Evolutionary conservation across 2,797 vertebrate genomes (phyloP), one percentile per base, ranked within the genome.

Genomic region (Premnoplex brunnescens): DNA sequence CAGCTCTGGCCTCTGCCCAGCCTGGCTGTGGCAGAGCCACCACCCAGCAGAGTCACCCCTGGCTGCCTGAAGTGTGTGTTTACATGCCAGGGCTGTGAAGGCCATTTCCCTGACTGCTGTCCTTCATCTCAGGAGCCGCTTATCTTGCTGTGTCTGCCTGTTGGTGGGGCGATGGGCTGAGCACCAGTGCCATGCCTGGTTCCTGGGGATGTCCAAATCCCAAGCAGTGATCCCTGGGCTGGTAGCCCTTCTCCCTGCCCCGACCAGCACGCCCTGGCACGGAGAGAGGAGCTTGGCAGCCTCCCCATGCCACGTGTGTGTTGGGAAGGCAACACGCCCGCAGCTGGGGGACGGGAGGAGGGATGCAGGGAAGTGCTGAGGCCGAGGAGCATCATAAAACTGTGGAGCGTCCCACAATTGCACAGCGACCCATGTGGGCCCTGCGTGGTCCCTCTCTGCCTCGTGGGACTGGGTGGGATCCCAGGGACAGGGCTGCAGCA

Each of bases 391-490:
- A 73, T 73, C 91, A 34, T 10, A 12, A 2, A 7, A 7, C 18
- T 46, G 41, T 11, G 12, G 16, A 46, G 41, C 10, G 12, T 44
- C 62, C 41, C 21, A 22, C 2, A 5, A 18, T 30, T 8, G 15
- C 22, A 44, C 30, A 85, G 28, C 34, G 44, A 66, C 63, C 55
- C 0, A 0, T 5, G 4, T 19, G 26, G 41, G 14, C 43, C 41
- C 28, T 4, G 3, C 6, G 0, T 3, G 5, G n/a, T 55, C 72
- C 2, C 46, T 27, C 28, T 43, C 6, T 23, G 36, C 66, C 52
- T 36, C 0, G 0, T 0, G 0, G 23, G 30, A 41, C 16, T 1
- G 3, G 34, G 14, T 5, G 5, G 63, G 34, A 77, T 66, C 4
- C 2, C 19, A 1, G 1, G 2, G 48, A 17, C 24, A 16, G 36